A percentile compares a stretch with the other conserved stretches of the same genome.
phyloP scores from a whole-genome alignment of 2,113 vertebrate genomes.

The Myxocyprinus asiaticus region DNA sequence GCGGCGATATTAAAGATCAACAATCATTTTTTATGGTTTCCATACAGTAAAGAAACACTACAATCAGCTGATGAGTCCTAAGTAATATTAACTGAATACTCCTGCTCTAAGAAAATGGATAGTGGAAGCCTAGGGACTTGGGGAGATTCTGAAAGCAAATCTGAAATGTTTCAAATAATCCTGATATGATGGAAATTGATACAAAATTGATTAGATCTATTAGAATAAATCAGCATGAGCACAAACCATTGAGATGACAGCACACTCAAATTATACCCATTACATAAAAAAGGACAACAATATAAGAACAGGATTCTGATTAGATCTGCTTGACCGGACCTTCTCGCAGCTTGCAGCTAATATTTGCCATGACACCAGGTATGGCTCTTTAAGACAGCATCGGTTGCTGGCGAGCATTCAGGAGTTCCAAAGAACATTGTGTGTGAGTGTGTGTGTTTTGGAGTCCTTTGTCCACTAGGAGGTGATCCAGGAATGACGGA shows the following conservation, averaged over 20 bases:
- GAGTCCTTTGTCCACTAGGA: slow-evolving; percentile 69
- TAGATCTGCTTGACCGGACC: slow-evolving; percentile 44
- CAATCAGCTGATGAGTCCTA: slow-evolving; percentile 18
- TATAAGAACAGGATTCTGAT: slow-evolving; percentile 52
- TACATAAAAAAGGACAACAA: slow-evolving; percentile 44
- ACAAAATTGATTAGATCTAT: slow-evolving; percentile 17
- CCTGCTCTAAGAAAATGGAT: not conserved
- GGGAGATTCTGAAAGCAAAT: not conserved
- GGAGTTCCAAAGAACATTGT: not conserved
- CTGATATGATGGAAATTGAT: slow-evolving; percentile 14
- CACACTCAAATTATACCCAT: slow-evolving; percentile 50
- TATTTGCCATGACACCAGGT: slow-evolving; percentile 48
- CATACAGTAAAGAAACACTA: slow-evolving; percentile 1
- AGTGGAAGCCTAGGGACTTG: no score
- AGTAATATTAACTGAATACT: not conserved
- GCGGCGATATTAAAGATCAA: not conserved
- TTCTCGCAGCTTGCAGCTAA: slow-evolving; percentile 48
- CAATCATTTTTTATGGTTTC: slow-evolving; percentile 6
- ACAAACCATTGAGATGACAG: slow-evolving; percentile 13
- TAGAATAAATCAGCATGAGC: slow-evolving; percentile 23
- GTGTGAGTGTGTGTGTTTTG: not conserved
- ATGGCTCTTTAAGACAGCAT: slow-evolving; percentile 40
- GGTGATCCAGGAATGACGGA: slow-evolving; percentile 89
- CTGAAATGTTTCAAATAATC: not conserved
- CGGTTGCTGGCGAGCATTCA: not conserved